A percentile compares a stretch with the other conserved stretches of the same genome.
These are phyloP conservation scores for Pogonocichla stellata DNA, from an alignment of 2,113 vertebrate genomes.

Conservation along the genomic window DNA sequence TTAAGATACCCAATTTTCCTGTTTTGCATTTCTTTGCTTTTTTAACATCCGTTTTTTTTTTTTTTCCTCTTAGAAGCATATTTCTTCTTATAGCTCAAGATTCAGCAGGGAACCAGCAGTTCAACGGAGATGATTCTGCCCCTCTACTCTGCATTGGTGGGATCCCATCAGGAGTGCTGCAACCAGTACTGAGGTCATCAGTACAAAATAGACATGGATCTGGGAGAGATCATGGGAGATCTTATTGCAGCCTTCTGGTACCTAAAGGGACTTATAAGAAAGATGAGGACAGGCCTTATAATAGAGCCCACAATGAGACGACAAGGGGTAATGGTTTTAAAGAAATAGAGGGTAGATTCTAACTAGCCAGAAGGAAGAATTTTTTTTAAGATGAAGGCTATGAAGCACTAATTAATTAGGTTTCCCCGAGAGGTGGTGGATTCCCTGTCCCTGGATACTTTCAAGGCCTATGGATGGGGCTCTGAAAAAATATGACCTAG, in stretches of 20 bases:
- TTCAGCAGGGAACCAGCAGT: background rate
- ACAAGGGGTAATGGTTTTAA: background rate
- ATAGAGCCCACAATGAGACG: background rate
- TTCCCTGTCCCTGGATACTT: background rate
- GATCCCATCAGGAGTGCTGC: background rate
- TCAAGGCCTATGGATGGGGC: accelerated
- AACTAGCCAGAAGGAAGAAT: background rate
- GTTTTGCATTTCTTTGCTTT: background rate
- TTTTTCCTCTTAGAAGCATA: background rate
- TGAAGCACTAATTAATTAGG: background rate
- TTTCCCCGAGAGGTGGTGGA: background rate
- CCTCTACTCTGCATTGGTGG: background rate
- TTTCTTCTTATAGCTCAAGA: background rate
- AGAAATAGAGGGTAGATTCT: background rate
- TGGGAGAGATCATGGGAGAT: background rate
- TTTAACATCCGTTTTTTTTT: accelerated
- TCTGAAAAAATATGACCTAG: background rate
- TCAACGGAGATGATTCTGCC: background rate
- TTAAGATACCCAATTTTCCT: background rate
- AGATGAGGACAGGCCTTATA: background rate
- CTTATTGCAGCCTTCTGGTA: background rate
- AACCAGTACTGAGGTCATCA: background rate
- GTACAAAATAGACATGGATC: background rate
- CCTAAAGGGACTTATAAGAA: background rate
- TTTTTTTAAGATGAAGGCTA: background rate